Percentiles rank a stretch among this genome's conserved stretches.
Conservation (phyloP, 2,888 invertebrate genomes). For the Encarsia formosa region DNA sequence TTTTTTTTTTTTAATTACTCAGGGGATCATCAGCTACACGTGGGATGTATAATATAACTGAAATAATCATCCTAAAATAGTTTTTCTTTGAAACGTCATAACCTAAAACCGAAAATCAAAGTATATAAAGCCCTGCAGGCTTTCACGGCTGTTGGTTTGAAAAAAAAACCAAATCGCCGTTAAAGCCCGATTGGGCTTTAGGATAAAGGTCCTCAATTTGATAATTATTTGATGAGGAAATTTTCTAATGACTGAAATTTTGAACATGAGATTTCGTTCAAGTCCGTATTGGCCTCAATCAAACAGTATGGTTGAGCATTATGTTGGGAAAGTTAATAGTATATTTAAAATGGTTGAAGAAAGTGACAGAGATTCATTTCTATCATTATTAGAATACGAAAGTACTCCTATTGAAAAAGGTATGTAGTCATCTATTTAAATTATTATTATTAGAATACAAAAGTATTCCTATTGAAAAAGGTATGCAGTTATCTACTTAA, state of each 20-base stretch:
- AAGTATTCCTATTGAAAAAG: conserved; percentile 29
- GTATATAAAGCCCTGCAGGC: no score
- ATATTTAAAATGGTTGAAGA: conserved; percentile 27
- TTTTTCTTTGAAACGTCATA: no score
- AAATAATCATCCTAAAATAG: no score
- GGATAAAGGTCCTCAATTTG: conserved; percentile 27
- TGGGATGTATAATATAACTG: no score
- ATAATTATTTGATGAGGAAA: conserved; percentile 18
- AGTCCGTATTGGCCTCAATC: conserved; percentile 13
- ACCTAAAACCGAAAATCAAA: no score
- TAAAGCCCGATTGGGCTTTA: conserved; percentile 13
- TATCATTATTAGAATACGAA: conserved; percentile 31
- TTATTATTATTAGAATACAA: conserved; percentile 31
- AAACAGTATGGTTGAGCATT: conserved; percentile 29
- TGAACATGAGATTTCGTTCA: conserved; percentile 14
- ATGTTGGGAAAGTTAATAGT: conserved; percentile 31
- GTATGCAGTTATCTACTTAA: conserved; percentile 27
- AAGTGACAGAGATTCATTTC: conserved; percentile 19
- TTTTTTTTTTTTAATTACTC: no score
- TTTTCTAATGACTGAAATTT: conserved; percentile 27
- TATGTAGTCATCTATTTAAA: conserved; percentile 26
- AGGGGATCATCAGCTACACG: no score
- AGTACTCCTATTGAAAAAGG: conserved; percentile 29
- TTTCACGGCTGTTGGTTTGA: no score
- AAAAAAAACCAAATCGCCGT: no score